These are phyloP conservation scores for Cepaea hortensis DNA, from an alignment of 2,888 invertebrate genomes.

Conservation along the genomic window DNA sequence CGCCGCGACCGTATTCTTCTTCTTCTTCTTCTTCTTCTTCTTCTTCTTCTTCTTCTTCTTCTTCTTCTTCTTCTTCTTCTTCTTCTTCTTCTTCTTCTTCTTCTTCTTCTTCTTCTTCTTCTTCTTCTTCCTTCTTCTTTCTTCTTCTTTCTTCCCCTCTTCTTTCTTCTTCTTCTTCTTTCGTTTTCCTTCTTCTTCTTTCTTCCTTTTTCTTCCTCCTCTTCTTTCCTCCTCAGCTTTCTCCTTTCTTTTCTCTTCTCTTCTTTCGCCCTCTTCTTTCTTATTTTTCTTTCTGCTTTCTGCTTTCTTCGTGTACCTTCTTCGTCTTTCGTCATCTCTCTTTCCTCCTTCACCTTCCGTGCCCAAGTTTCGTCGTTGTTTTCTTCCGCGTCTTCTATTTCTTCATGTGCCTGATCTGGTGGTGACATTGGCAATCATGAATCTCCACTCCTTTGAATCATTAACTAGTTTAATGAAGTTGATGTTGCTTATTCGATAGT, in stretches of 20 bases:
- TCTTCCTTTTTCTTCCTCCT: neutral
- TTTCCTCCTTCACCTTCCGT: neutral
- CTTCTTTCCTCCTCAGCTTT: neutral
- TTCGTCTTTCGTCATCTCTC: neutral
- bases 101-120: too few relatives aligned
- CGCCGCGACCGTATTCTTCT: too few relatives aligned
- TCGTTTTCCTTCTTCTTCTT: neutral
- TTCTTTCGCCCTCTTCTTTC: neutral
- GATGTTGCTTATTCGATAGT: too few relatives aligned
- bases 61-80: neutral
- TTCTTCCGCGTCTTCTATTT: too few relatives aligned
- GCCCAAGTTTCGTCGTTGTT: too few relatives aligned
- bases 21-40: neutral
- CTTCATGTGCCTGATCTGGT: too few relatives aligned
- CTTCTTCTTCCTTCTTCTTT: neutral
- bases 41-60: neutral
- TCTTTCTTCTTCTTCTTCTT: conserved; percentile 31
- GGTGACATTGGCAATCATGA: too few relatives aligned
- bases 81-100: neutral
- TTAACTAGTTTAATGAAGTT: too few relatives aligned
- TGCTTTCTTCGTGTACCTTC: neutral
- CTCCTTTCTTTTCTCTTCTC: conserved; percentile 5
- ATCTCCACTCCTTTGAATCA: too few relatives aligned
- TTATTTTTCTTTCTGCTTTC: neutral
- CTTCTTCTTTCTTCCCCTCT: conserved; percentile 27